A percentile compares a stretch with the other conserved stretches of the same genome.
Evolutionary conservation across 1,140 invertebrate species (phyloP).

Genomic region (Leptopilina boulardi): DNA sequence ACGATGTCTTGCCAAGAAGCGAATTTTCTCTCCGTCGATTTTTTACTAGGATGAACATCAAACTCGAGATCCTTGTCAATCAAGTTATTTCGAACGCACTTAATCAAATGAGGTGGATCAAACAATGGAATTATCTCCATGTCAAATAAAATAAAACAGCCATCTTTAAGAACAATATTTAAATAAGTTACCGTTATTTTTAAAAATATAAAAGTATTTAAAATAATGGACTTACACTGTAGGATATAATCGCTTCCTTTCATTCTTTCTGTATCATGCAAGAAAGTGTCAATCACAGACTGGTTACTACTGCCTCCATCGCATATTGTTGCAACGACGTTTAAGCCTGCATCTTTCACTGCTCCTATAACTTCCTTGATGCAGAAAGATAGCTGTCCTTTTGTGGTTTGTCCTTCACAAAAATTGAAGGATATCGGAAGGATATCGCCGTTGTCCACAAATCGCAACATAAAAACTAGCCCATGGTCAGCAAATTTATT

Average conservation of each 20-base stretch:
- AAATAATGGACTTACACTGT: background rate
- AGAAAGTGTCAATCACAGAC: too few species aligned
- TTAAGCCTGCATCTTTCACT: too few species aligned
- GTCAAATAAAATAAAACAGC: background rate
- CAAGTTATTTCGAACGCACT: background rate
- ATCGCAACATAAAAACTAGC: background rate
- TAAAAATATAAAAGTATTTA: background rate
- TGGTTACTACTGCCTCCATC: too few species aligned
- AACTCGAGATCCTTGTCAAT: background rate
- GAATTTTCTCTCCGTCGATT: background rate
- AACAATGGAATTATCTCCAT: background rate
- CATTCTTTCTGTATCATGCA: background rate
- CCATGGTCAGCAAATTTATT: background rate
- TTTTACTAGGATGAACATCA: too few species aligned
- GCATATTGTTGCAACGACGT: too few species aligned
- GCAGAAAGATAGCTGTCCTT: too few species aligned
- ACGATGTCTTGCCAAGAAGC: background rate
- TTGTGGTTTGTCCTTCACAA: too few species aligned
- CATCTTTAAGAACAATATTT: background rate
- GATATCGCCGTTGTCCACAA: background rate
- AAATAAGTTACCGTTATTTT: background rate
- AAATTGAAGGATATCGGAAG: background rate
- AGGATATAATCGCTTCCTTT: background rate
- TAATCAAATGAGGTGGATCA: background rate
- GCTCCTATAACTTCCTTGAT: too few species aligned